Base-by-base conservation (phyloP, 2,797 vertebrate genomes). In the Trachurus trachurus region DNA sequence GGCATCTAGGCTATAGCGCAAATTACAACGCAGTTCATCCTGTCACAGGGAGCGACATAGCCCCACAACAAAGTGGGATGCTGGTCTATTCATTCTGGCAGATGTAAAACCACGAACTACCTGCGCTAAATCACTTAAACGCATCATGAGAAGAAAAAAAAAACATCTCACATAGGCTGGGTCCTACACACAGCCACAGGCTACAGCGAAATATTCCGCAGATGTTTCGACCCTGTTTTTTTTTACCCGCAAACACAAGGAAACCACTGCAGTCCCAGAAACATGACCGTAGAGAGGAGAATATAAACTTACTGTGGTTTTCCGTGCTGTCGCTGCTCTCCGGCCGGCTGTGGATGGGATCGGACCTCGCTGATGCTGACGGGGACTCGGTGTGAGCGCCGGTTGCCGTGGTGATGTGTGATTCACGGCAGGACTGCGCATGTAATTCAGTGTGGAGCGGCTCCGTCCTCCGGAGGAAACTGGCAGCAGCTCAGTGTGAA, bases 381-480 rank as follows among this genome's bases (percentile, higher is more conserved):
- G 76, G 78, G 81, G 82, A 82, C 76, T 76, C 77, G 76, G 61
- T 83, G 85, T 78, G 88, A 76, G 66, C 80, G 81, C 84, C 83
- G 87, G 93, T 94, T 94, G 87, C 92, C 90, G 78, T 93, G 95
- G 93, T 89, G 92, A 95, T 87, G 90, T 53, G 88, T 81, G 92
- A 84, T 85, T 87, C 89, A 75, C 81, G 75, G 81, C 83, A 87
- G 87, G 68, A 88, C 91, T 93, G 92, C 93, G 93, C 92, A 91
- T 80, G 91, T 82, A 42, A 83, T 80, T 59, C 69, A 74, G 87
- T 62, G 53, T 8, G 78, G 26, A 76, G 86, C 85, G 40, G 81
- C 79, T 87, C 81, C 71, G 88, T 84, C 58, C 76, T 84, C 75
- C 76, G 64, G 78, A 78, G 75, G 78, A 87, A 83, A 76, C 81